Conservation (phyloP, 1,140 invertebrate genomes). For the Trichonephila clavata region DNA sequence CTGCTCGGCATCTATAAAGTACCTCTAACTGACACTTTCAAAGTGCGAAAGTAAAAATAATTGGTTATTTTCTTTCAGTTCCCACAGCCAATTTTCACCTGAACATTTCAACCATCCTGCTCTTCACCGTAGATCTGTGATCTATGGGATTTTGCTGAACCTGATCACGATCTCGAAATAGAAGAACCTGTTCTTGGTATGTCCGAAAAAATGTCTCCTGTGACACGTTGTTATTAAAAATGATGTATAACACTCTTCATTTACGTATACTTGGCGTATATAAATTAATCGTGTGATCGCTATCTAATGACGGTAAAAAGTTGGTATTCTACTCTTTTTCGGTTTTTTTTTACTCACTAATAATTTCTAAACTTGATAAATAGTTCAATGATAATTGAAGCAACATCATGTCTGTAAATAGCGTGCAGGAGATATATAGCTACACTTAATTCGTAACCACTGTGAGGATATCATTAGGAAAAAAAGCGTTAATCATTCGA, state of each 20-base stretch:
- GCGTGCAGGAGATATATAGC: constrained; percentile 23
- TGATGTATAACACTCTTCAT: constrained; percentile 63
- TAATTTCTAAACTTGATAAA: constrained; percentile 63
- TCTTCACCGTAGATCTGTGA: constrained; percentile 37
- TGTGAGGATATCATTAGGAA: constrained; percentile 47
- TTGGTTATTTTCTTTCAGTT: constrained; percentile 3
- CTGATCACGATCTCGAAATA: constrained; percentile 38
- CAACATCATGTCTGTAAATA: constrained; percentile 47
- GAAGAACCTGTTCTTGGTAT: constrained; percentile 56
- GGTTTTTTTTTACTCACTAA: not conserved
- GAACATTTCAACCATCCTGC: not conserved
- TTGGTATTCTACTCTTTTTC: not conserved
- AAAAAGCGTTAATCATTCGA: constrained; percentile 37
- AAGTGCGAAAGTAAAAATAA: constrained; percentile 26
- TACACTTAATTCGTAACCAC: constrained; percentile 35
- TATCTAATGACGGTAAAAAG: constrained; percentile 7
- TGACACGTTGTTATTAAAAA: constrained; percentile 63
- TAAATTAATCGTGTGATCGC: constrained; percentile 65
- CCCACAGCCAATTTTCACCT: constrained; percentile 23
- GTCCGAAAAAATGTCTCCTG: constrained; percentile 42
- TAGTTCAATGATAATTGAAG: constrained; percentile 56
- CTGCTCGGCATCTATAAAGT: not conserved
- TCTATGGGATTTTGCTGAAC: constrained; percentile 59
- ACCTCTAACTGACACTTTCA: constrained; percentile 1
- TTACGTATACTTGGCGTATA: constrained; percentile 54